Evolutionary conservation across 2,888 invertebrate species (phyloP), one percentile per base, ranked within the genome.

Genomic region (Caenorhabditis sp.): DNA sequence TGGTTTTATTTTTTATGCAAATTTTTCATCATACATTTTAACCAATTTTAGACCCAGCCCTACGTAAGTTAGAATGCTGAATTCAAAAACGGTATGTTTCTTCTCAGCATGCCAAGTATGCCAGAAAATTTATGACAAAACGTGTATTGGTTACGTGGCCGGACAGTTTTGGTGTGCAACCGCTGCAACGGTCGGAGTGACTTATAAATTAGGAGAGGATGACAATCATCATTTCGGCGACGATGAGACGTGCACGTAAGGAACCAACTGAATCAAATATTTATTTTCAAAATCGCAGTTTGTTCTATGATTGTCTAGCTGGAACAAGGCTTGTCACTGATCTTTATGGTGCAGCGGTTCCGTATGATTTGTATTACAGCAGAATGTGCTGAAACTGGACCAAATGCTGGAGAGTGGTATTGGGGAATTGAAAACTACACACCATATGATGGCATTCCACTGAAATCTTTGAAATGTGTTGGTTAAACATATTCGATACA

Each of bases 331-430:
- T 15, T 9, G 15, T 3, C 9, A 2, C 15, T 9, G 40, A 40
- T 40, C 13, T 40, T 9, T 40, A 40, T 15, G 40, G 40, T 40
- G 40, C 40, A 9, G 15, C 40, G 6, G 40, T 15, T 40, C 40
- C 40, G 3, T 40, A 8, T n/a, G n/a, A n/a, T n/a, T n/a, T n/a
- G n/a, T n/a, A n/a, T n/a, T n/a, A n/a, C n/a, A n/a, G n/a, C n/a
- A n/a, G n/a, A n/a, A n/a, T n/a, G n/a, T n/a, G n/a, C n/a, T n/a
- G 64, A 72, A 50, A 20, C 56, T 1, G 72, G 72, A 1, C 1
- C 64, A 0, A 8, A 35, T 1, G 74, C 74, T 4, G 74, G 65
- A n/a, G 37, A n/a, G 13, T 74, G 74, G 74, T 74, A 67, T 15
- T 67, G 55, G 18, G 74, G 74, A 28, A 13, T 13, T 40, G 6